Base-by-base conservation (phyloP, 2,797 vertebrate genomes). In the Ctenochaetus hawaiiensis region DNA sequence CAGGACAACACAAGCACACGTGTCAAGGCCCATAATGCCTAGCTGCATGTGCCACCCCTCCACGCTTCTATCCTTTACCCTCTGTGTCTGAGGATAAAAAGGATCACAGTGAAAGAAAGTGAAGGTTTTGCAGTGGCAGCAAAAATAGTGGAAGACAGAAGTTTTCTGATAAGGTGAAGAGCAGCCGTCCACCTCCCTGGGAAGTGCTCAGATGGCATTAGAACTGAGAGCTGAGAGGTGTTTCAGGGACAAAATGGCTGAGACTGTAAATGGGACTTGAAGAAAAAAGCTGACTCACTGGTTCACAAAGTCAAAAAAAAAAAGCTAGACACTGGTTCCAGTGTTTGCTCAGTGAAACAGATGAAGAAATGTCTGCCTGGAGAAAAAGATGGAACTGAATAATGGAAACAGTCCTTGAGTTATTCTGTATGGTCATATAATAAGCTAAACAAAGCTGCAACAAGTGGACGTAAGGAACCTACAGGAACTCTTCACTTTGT, bases 21-120 rank as follows among this genome's bases (percentile, higher is more conserved):
- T 87, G 89, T 88, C 91, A 81, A 64, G 75, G 17, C 61, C 65
- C 62, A 89, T 89, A 71, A 88, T 84, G 74, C 80, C 84, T 60
- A 74, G 67, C 62, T 64, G 18, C 54, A 17, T 66, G 47, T 58
- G 13, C 10, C 62, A 44, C 53, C 45, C 13, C 23, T 4, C 14
- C 20, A 52, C 51, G 30, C 52, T 37, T 18, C 26, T 34, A n/a
- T 20, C 23, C 22, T 22, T 20, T 1, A 18, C 11, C 26, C 30
- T 66, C 47, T 30, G 17, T 65, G 39, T 65, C 7, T 57, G 67
- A 68, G 12, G 67, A 88, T 80, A 44, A 78, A 78, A 77, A 45
- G 52, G 54, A 65, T 73, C 61, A 44, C 26, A 56, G 63, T 57
- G 49, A 64, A 48, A 41, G 47, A 77, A 48, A 44, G 22, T 34